Percentiles rank a stretch among this genome's conserved stretches.
Evolutionary conservation across 2,888 invertebrate genomes (phyloP).

Genomic region (Drosophila parthenogenetica): DNA sequence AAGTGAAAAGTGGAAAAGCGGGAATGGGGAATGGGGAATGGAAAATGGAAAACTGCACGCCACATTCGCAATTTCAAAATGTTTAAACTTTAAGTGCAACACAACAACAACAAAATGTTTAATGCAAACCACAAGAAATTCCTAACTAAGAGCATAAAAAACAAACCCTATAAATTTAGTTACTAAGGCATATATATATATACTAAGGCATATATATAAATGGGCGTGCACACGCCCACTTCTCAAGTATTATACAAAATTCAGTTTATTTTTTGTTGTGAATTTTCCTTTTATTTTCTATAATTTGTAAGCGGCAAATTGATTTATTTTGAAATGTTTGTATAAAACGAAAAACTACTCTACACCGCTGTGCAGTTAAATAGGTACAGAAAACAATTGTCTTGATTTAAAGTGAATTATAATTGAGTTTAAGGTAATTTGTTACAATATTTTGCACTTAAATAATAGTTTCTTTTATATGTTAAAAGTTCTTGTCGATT

Average conservation of each 20-base stretch:
- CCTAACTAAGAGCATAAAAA: slow-evolving; percentile 65
- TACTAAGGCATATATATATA: slow-evolving; percentile 27
- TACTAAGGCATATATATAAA: slow-evolving; percentile 27
- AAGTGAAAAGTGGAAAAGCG: background rate
- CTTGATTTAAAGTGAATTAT: background rate
- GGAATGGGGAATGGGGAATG: background rate
- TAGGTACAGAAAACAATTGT: slow-evolving; percentile 14
- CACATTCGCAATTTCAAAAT: background rate
- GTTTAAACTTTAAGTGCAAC: background rate
- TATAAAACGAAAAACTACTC: slow-evolving; percentile 1
- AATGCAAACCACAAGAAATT: slow-evolving; percentile 50
- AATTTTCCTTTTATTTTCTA: slow-evolving; percentile 2
- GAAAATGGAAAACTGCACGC: background rate
- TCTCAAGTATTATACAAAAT: slow-evolving; percentile 72
- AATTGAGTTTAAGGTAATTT: background rate
- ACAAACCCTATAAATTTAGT: slow-evolving; percentile 34
- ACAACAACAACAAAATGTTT: slow-evolving; percentile 35
- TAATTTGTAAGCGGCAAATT: slow-evolving; percentile 34
- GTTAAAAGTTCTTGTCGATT: no score
- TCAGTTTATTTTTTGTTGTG: slow-evolving; percentile 36
- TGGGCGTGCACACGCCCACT: slow-evolving; percentile 55
- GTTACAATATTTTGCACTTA: no score
- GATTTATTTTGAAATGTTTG: background rate
- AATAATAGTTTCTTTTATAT: no score
- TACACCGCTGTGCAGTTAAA: slow-evolving; percentile 19